Conservation (phyloP, 2,797 vertebrate genomes). For the Gila robusta region DNA sequence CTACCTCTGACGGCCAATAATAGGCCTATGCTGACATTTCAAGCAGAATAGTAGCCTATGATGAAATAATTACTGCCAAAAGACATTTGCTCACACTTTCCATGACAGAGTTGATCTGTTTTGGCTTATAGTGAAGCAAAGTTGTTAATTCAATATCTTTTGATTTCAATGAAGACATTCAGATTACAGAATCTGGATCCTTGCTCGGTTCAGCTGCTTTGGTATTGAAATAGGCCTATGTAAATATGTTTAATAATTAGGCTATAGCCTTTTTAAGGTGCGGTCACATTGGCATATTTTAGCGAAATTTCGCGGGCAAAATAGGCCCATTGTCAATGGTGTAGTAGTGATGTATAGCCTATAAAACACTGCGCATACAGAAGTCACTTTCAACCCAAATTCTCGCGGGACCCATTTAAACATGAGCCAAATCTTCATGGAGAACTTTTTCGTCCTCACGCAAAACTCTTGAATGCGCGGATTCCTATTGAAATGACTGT, state of each 20-base stretch:
- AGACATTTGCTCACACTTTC: conserved; percentile 38
- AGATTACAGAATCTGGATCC: neutral
- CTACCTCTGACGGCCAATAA: conserved; percentile 39
- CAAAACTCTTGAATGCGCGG: too few relatives aligned
- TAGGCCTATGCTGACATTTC: conserved; percentile 43
- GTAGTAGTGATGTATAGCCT: neutral
- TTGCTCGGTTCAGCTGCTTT: neutral
- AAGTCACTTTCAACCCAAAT: too few relatives aligned
- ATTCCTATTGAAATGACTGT: too few relatives aligned
- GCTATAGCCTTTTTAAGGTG: neutral
- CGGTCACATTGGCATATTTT: neutral
- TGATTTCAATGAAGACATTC: conserved; percentile 37
- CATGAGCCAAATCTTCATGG: too few relatives aligned
- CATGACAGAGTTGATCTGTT: conserved; percentile 19
- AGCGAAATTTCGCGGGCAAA: neutral
- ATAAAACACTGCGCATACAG: too few relatives aligned
- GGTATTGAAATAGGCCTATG: neutral
- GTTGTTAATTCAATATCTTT: conserved; percentile 43
- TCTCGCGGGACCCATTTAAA: too few relatives aligned
- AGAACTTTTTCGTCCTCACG: too few relatives aligned
- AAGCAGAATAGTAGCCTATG: conserved; percentile 34
- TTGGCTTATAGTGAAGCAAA: conserved; percentile 6
- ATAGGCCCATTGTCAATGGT: neutral
- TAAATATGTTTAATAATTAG: neutral
- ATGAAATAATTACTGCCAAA: conserved; percentile 58